Evolutionary conservation across 2,113 vertebrate genomes (phyloP).

Genomic region (Pseudorectes ferrugineus): DNA sequence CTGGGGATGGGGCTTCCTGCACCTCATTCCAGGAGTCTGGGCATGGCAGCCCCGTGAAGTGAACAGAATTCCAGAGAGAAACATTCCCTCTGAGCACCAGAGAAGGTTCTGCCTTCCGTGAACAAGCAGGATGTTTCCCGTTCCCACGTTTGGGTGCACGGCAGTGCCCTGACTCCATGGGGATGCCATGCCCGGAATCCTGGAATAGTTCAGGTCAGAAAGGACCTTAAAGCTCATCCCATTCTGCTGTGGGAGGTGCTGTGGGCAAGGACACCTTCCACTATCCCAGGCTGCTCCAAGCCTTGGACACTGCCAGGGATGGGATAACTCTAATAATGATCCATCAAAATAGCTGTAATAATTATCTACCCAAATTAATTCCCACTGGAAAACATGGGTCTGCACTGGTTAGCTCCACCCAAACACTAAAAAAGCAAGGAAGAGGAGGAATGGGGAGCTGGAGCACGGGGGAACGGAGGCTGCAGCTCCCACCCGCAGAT

Average conservation of each 20-base stretch:
- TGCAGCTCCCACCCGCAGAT: constrained; percentile 14
- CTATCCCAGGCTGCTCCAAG: not conserved
- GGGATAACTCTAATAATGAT: not conserved
- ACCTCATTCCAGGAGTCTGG: too few species aligned
- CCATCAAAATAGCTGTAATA: not conserved
- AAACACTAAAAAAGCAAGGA: not conserved
- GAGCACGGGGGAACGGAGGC: not conserved
- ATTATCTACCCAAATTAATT: too few species aligned
- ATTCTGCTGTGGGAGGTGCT: not conserved
- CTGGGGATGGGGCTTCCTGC: not conserved
- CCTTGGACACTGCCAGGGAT: not conserved
- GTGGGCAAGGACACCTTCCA: not conserved
- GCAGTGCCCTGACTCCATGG: not conserved
- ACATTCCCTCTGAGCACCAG: accelerated
- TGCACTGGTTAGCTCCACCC: not conserved
- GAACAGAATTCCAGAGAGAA: not conserved
- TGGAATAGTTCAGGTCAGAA: not conserved
- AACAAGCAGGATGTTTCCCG: not conserved
- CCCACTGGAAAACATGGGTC: not conserved
- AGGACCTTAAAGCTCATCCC: not conserved
- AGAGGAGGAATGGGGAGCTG: not conserved
- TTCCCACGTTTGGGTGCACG: not conserved
- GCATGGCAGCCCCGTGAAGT: accelerated
- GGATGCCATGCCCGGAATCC: not conserved
- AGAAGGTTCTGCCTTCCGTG: not conserved